Evolutionary conservation across 2,797 vertebrate species (phyloP).

Genomic region (Silurus lanzhouensis): DNA sequence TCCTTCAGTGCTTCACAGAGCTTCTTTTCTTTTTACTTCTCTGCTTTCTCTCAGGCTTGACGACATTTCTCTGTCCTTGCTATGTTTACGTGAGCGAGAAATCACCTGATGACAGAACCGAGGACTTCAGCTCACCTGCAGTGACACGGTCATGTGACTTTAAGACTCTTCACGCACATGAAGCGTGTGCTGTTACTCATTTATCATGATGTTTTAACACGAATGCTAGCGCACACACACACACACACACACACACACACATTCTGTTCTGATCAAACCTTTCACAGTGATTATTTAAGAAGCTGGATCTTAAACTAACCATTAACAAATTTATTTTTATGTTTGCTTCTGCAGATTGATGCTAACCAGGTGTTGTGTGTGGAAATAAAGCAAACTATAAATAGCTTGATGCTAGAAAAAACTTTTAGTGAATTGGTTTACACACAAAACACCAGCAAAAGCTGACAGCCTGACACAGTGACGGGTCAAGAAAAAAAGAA

Average conservation of each 20-base stretch:
- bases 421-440: background rate
- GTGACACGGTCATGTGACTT: background rate
- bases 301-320: background rate
- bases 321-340: background rate
- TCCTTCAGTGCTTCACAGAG: slow-evolving; percentile 6
- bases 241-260: background rate
- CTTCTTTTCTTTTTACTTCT: background rate
- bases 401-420: background rate
- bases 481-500: too few species aligned
- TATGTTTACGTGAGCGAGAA: background rate
- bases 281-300: background rate
- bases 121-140: slow-evolving; percentile 4
- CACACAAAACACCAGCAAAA: background rate
- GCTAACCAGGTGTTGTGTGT: background rate
- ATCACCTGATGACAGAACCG: slow-evolving; percentile 6
- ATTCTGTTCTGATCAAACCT: background rate
- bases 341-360: background rate
- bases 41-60: slow-evolving; percentile 7
- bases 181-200: background rate
- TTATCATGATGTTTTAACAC: background rate
- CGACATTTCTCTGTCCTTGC: background rate
- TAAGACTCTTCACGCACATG: background rate
- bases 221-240: background rate
- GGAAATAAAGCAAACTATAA: background rate
- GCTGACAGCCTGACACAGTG: too few species aligned